Evolutionary conservation across 2,888 invertebrate genomes (phyloP).

Genomic region (Aporophyla lueneburgensis): DNA sequence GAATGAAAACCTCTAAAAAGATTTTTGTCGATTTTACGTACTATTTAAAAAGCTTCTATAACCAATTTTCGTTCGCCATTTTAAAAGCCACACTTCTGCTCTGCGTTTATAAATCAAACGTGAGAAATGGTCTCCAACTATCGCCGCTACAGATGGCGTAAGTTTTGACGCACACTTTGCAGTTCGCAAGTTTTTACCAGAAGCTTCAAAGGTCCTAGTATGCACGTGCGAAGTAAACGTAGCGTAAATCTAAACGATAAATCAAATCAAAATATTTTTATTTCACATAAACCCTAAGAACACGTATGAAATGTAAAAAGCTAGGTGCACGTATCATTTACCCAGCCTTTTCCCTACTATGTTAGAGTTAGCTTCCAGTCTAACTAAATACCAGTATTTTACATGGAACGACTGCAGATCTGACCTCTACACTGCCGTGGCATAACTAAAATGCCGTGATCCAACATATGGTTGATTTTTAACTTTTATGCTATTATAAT

Average conservation of each 20-base stretch:
- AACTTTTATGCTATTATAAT: too few relatives aligned
- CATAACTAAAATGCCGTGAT: too few relatives aligned
- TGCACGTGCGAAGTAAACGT: background rate
- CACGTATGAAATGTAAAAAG: too few relatives aligned
- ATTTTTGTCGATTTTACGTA: background rate
- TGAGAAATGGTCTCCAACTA: conserved; percentile 76
- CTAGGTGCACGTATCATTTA: too few relatives aligned
- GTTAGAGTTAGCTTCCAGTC: too few relatives aligned
- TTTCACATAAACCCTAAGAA: too few relatives aligned
- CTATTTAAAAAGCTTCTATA: background rate
- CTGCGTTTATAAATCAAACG: conserved; percentile 80
- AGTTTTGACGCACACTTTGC: conserved; percentile 72
- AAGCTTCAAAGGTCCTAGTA: conserved; percentile 18
- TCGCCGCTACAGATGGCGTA: conserved; percentile 72
- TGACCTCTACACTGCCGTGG: too few relatives aligned
- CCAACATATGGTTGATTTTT: too few relatives aligned
- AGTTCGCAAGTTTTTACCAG: conserved; percentile 63
- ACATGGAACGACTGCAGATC: too few relatives aligned
- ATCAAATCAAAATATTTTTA: too few relatives aligned
- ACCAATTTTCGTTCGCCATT: conserved; percentile 32
- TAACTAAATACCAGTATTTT: too few relatives aligned
- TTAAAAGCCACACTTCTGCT: conserved; percentile 65
- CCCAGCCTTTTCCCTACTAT: too few relatives aligned
- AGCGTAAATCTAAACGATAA: background rate
- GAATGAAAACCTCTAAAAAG: background rate